A percentile compares a stretch with the other conserved stretches of the same genome.
Conservation (phyloP, 2,113 vertebrate species). For the Elaphurus davidianus region DNA sequence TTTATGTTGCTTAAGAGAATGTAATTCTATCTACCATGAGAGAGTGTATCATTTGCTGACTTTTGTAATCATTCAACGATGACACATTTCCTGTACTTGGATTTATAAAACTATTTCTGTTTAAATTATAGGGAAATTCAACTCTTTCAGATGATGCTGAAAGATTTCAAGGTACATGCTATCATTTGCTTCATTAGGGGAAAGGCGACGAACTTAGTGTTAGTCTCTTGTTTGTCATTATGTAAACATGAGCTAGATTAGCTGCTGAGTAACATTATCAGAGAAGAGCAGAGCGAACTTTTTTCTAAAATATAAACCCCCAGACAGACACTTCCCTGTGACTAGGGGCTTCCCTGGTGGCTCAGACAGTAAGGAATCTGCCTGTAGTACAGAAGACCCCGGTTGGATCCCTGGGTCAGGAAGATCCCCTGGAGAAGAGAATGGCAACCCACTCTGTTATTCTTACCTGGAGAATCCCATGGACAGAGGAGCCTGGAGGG, state of each 20-base stretch:
- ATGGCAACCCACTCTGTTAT: not conserved
- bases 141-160: not conserved
- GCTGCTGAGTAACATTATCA: not conserved
- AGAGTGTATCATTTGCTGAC: not conserved
- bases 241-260: not conserved
- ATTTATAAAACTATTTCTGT: not conserved
- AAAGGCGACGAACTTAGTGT: not conserved
- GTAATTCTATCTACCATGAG: not conserved
- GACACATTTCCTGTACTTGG: not conserved
- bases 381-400: not conserved
- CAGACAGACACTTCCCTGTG: not conserved
- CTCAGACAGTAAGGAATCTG: not conserved
- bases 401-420: fast-evolving
- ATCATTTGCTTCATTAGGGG: not conserved
- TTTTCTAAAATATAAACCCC: not conserved
- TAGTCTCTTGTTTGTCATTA: not conserved
- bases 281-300: not conserved
- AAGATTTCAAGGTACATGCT: not conserved
- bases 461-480: not conserved
- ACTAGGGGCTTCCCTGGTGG: not conserved
- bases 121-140: not conserved
- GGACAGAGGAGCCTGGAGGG: not conserved
- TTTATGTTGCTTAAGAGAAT: not conserved
- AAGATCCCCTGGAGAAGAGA: not conserved
- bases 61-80: not conserved